Evolutionary conservation across 2,888 invertebrate species (phyloP), one percentile per base, ranked within the genome.

Genomic region (Meganola albula): DNA sequence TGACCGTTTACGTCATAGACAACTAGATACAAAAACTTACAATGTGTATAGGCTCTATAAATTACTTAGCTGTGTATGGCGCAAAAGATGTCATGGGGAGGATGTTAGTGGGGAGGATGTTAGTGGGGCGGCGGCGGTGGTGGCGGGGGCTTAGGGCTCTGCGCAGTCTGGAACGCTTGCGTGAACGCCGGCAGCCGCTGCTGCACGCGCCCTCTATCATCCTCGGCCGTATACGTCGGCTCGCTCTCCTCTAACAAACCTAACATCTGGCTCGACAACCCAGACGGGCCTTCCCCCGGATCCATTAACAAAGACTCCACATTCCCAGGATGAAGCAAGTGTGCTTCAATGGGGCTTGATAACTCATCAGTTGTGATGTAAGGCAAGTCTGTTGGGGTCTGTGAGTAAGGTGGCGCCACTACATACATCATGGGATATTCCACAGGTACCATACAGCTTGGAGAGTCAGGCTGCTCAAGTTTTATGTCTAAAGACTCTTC

Each of bases 141-240:
- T 27, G 83, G 83, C 27, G 87, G 86, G 13, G 82, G 86, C 47
- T 80, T 85, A 2, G 86, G 74, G 31, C 77, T 83, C 61, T 83
- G 84, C 36, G 80, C 72, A 10, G 83, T 83, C 49, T 83, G 84
- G 56, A 87, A 87, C 23, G 80, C 83, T 60, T 86, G 83, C 34
- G 79, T 83, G 56, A 87, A 87, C 0, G 84, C 84, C 5, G 87
- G 87, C 56, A 87, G 46, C 33, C 82, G 39, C 30, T 58, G 66
- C 55, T 69, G 77, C 26, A 50, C 51, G 22, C 72, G 65, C 8
- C 68, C 60, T 32, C 77, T 78, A 31, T 82, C 80, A n/a, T n/a
- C n/a, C n/a, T n/a, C n/a, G 12, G 63, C 55, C 1, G 61, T 37
- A 38, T 68, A 79, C 2, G 70, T 51, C 1, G 66, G 50, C 42